Conservation (phyloP, 2,113 vertebrate species). For the Hipposideros armiger region DNA sequence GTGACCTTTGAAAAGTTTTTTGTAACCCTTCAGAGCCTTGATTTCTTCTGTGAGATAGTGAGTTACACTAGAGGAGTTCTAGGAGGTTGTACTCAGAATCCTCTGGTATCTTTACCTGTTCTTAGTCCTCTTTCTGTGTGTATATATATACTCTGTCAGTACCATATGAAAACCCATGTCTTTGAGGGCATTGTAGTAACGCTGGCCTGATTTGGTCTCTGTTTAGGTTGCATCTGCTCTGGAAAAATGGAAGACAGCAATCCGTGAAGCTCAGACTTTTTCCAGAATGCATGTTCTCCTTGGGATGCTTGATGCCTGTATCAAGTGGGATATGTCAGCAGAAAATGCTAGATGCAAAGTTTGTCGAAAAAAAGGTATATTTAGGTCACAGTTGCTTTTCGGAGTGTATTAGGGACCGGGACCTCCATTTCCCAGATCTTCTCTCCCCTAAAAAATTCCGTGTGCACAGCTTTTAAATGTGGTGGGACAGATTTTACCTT, state of each 20-base stretch:
- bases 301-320: conserved; percentile 98
- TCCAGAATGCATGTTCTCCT: conserved; percentile 98
- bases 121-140: neutral
- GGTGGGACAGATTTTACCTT: neutral
- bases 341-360: conserved; percentile 99
- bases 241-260: conserved; percentile 96
- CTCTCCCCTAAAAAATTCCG: neutral
- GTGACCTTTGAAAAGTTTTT: neutral
- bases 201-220: conserved; percentile 68
- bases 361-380: conserved; percentile 96
- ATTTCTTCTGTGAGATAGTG: neutral
- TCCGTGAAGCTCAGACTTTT: conserved; percentile 97
- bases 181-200: conserved; percentile 15
- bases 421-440: neutral
- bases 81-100: neutral
- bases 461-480: neutral
- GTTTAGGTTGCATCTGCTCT: conserved; percentile 95
- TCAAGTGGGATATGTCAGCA: conserved; percentile 99
- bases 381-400: neutral
- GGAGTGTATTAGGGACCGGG: neutral
- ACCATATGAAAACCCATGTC: neutral
- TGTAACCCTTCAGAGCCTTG: neutral
- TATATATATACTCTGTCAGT: neutral
- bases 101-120: neutral
- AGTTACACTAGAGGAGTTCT: neutral